Evolutionary conservation across 2,797 vertebrate genomes (phyloP), one percentile per base, ranked within the genome.

Genomic region (Epinephelus malabaricus): DNA sequence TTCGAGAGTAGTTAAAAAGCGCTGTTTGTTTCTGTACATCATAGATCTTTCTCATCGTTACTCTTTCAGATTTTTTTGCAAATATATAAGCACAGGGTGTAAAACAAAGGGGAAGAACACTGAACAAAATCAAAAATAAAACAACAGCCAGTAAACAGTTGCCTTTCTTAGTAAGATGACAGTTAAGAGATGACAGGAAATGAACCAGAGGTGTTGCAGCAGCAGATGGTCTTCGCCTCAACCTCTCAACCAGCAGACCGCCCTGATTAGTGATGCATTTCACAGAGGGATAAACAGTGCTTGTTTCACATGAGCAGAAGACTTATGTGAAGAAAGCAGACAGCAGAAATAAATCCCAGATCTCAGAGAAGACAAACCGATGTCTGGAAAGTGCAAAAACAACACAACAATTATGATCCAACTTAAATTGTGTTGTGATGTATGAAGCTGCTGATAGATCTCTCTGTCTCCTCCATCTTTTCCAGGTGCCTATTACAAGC

Each of bases 401-500:
- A 38, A 19, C 0, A 4, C 21, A 10, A 25, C n/a, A 15, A 30
- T 54, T 51, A 62, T 46, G 13, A 66, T 50, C 14, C 9, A 45
- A 30, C 13, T 23, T 18, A 15, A 6, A 47, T 13, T 23, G 51
- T 15, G 38, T 30, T 68, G 46, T 46, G 50, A 59, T 27, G 30
- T 53, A n/a, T 70, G 12, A 47, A n/a, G 21, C 47, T 53, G 62
- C 68, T 92, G 79, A 90, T 73, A 27, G 60, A 85, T 83, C 19
- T 84, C 18, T 86, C 38, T 81, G 5, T 79, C 68, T 86, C 58
- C 55, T 77, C 53, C 55, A 2, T 86, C 21, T 88, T n/a, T 87
- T 90, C 68, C 88, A 99, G 98, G 97, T 96, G 96, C 95, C 94
- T 96, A 94, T 95, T 96, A 97, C 91, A 98, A 96, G 95, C 97